Base-by-base conservation (phyloP, 2,888 invertebrate species). In the Ochropleura leucogaster region DNA sequence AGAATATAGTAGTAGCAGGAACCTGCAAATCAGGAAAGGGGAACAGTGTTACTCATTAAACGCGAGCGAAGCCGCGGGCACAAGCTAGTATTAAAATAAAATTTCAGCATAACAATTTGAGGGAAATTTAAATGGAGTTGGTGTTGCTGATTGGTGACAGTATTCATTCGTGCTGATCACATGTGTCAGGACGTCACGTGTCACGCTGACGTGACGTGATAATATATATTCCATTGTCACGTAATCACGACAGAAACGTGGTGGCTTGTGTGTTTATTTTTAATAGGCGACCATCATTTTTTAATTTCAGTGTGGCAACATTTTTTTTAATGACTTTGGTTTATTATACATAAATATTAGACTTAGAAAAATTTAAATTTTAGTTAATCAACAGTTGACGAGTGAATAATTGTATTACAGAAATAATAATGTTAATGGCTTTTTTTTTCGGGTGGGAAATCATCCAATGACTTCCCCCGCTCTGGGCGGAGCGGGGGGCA, bases 141-240 rank as follows among this genome's bases (percentile, higher is more conserved):
- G 42, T 72, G 46, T 81, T 63, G 55, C 47, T 81, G 62, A 63
- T 81, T 44, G 53, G n/a, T 81, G 80, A 70, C 82, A 76, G 68
- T 18, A 42, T 81, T 53, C 63, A 67, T 67, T 63, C 30, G 68
- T 64, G 68, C 42, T 75, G 42, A 81, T 59, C 63, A 82, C 53
- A 55, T 77, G 53, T 63, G 47, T 47, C 63, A 66, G 63, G 46
- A 71, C 51, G 72, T 72, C 64, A 80, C 60, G 20, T 71, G 42
- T 55, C 49, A 18, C 16, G 67, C 60, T 65, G 60, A 73, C 67
- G 46, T 16, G 62, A 69, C 57, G 60, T 79, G 68, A 83, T 80
- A 49, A 81, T 67, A 74, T 67, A 74, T 81, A 64, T 81, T 59
- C 44, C 53, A 67, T 67, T 59, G 46, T 65, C 55, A 68, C 67